Percentiles rank a stretch among this genome's conserved stretches.
phyloP scores from a whole-genome alignment of 2,888 invertebrate genomes.

The Phytoseiulus persimilis region DNA sequence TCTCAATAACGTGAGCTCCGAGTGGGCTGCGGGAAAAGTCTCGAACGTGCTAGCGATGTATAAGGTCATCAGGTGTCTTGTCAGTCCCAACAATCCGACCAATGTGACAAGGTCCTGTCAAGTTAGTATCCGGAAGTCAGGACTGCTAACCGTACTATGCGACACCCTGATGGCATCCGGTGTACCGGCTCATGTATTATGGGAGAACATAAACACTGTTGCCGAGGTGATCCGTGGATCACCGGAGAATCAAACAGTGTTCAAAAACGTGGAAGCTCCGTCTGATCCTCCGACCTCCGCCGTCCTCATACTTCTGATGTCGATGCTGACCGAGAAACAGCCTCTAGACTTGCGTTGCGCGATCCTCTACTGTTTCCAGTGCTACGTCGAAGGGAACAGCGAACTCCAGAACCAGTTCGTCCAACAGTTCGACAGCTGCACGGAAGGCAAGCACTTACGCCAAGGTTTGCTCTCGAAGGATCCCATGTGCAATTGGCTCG shows the following conservation, averaged over 20 bases:
- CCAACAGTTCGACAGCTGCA: conserved; percentile 51
- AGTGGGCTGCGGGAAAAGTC: conserved; percentile 87
- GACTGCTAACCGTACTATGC: conserved; percentile 68
- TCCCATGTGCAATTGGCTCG: conserved; percentile 87
- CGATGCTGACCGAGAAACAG: conserved; percentile 97
- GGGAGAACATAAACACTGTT: conserved; percentile 76
- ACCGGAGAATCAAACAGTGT: conserved; percentile 77
- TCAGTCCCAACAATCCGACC: conserved; percentile 83
- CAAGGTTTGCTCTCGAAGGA: conserved; percentile 83
- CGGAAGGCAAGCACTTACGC: conserved; percentile 76
- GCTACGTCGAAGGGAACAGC: conserved; percentile 81
- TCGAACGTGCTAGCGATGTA: conserved; percentile 87
- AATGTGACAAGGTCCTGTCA: conserved; percentile 72
- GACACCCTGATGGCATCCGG: conserved; percentile 89
- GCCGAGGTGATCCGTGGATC: conserved; percentile 88
- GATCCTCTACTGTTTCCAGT: conserved; percentile 93
- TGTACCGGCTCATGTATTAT: conserved; percentile 78
- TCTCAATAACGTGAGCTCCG: conserved; percentile 57
- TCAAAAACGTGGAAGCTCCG: conserved; percentile 79
- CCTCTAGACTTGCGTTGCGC: conserved; percentile 79
- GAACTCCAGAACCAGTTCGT: conserved; percentile 33
- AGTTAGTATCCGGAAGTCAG: conserved; percentile 67
- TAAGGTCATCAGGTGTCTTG: conserved; percentile 68
- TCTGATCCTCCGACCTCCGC: conserved; percentile 87
- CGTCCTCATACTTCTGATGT: conserved; percentile 86